Evolutionary conservation across 2,113 vertebrate genomes (phyloP), one percentile per base, ranked within the genome.

Genomic region (Dolichotis patagonum): DNA sequence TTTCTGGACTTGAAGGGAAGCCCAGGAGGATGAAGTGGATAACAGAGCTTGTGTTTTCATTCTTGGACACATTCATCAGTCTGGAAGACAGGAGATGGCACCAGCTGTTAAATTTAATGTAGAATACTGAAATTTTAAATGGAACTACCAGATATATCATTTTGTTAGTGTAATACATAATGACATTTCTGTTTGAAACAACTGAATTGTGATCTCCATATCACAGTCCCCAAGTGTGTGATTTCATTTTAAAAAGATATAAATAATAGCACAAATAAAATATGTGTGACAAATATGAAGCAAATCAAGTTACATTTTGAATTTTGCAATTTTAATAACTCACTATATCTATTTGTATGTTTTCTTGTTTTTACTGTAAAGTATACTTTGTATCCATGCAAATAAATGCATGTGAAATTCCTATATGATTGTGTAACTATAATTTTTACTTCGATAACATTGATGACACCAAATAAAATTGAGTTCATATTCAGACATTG

Each of bases 21-120:
- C 96, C 43, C 90, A 97, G 0, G 62, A 98, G 96, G 82, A 97
- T 65, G 41, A 97, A 98, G 4, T 96, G 84, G 10, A 4, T 86
- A 8, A 90, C 3, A 0, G 67, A 67, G 30, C 1, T 56, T 46
- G 69, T 88, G 75, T 24, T 49, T 65, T 93, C 93, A 58, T 56
- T 73, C 17, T 24, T 0, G 65, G 65, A 69, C 32, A 69, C 32
- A 69, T 69, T 69, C 65, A 69, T 69, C 17, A 16, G 5, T 19
- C 46, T 78, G 91, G 67, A 87, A 85, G 83, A n/a, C 28, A 75
- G 75, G 62, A 92, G 56, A 49, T 86, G 67, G 38, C 3, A 30
- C 0, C 7, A 4, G 28, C 58, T 73, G 65, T 20, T 73, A 20
- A 11, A 17, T 67, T 93, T 65, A 95, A 78, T 71, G 24, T 46